These are phyloP conservation scores for Mallotus villosus DNA, from an alignment of 2,797 vertebrate species.

Conservation along the genomic window DNA sequence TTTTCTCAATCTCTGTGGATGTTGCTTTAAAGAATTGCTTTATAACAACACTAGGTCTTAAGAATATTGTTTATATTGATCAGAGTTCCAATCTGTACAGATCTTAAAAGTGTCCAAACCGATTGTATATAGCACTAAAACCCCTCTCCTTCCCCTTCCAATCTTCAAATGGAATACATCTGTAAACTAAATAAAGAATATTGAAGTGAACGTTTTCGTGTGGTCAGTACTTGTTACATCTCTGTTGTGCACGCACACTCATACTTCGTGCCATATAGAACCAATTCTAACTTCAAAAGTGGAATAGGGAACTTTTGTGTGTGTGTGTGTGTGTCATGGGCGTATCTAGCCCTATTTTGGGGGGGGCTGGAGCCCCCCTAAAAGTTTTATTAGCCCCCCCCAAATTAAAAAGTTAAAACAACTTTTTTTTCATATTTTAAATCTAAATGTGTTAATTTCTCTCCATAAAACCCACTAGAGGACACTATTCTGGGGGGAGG, in stretches of 20 bases:
- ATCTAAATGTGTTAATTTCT: no score
- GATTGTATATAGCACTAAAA: slow-evolving; percentile 98
- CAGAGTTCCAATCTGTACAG: slow-evolving; percentile 98
- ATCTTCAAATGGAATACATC: slow-evolving; percentile 91
- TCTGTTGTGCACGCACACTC: no score
- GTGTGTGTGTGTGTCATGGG: slow-evolving; percentile 3
- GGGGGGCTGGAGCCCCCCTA: no score
- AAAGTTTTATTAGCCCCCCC: no score
- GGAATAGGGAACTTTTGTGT: not conserved
- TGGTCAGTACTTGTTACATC: not conserved
- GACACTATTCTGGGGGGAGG: no score
- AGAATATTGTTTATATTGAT: slow-evolving; percentile 94
- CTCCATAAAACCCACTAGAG: no score
- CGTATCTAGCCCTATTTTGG: no score
- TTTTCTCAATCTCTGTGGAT: slow-evolving; percentile 65
- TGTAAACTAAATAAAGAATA: slow-evolving; percentile 98
- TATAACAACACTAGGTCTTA: slow-evolving; percentile 90
- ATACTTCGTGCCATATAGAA: no score
- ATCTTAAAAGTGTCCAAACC: slow-evolving; percentile 89
- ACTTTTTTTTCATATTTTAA: no score
- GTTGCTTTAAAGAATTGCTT: slow-evolving; percentile 86
- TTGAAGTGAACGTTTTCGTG: slow-evolving; percentile 72
- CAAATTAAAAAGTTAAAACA: no score
- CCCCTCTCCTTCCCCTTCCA: slow-evolving; percentile 80
- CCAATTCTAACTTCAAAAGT: not conserved